Conservation (phyloP, 2,113 vertebrate genomes). For the Rhipidura dahli region DNA sequence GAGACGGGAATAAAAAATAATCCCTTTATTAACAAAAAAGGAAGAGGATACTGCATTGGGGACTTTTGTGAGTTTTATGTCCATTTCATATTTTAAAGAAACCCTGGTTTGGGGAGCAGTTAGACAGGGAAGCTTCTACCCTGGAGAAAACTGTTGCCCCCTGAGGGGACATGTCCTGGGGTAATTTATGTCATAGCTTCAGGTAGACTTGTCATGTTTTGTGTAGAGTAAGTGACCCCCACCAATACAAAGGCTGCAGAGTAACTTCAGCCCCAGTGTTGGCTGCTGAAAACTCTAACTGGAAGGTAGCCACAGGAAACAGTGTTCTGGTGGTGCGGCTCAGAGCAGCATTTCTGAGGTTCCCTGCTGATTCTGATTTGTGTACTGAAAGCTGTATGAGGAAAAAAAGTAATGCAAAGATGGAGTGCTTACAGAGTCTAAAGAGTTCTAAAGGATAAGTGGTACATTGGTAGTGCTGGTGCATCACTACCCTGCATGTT, state of each 20-base stretch:
- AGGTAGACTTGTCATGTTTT: neutral
- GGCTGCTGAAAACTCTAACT: neutral
- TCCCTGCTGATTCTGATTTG: neutral
- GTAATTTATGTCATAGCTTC: neutral
- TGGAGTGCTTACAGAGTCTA: neutral
- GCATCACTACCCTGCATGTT: fast-evolving
- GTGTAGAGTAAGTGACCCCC: neutral
- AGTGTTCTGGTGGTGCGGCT: too few relatives aligned
- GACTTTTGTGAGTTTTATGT: neutral
- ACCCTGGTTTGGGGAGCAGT: neutral
- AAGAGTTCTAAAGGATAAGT: neutral
- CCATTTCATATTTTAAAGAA: neutral
- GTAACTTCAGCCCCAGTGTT: neutral
- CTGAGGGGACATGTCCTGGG: neutral
- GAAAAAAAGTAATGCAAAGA: neutral
- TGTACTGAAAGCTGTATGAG: neutral
- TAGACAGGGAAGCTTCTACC: neutral
- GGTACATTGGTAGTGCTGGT: neutral
- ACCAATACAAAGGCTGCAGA: neutral
- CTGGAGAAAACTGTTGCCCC: neutral
- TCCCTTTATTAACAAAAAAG: neutral
- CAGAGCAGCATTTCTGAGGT: neutral
- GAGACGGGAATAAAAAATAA: neutral
- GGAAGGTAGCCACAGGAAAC: neutral
- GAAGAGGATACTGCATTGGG: neutral